Evolutionary conservation across 2,113 vertebrate genomes (phyloP).

Genomic region (Rafetus swinhoei): DNA sequence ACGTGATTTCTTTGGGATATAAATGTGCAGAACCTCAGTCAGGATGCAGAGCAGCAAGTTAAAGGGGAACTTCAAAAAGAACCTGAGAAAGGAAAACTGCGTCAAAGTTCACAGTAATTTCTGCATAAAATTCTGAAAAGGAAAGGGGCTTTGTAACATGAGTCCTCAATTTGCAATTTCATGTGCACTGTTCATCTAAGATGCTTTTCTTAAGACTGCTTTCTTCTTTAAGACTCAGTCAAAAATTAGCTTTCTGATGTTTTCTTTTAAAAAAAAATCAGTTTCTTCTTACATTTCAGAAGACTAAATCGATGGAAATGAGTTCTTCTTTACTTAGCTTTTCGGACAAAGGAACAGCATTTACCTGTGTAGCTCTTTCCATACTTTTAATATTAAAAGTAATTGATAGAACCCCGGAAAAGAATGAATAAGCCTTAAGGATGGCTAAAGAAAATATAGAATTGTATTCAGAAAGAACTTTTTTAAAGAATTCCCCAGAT

Average conservation of each 20-base stretch:
- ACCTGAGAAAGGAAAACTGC: constrained; percentile 53
- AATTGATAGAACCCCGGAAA: constrained; percentile 7
- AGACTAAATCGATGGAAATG: constrained; percentile 39
- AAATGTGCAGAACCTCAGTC: constrained; percentile 73
- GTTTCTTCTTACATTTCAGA: constrained; percentile 63
- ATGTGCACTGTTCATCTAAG: constrained; percentile 62
- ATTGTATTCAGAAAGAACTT: background rate
- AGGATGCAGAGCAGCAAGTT: constrained; percentile 68
- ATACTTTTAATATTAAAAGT: constrained; percentile 19
- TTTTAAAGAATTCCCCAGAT: background rate
- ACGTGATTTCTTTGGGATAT: constrained; percentile 59
- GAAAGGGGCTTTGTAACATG: constrained; percentile 58
- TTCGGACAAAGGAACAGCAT: constrained; percentile 49
- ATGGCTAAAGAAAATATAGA: constrained; percentile 32
- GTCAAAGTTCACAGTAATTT: constrained; percentile 70
- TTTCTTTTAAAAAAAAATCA: constrained; percentile 43
- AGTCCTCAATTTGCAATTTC: constrained; percentile 70
- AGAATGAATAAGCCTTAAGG: constrained; percentile 39
- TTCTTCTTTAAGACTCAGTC: constrained; percentile 61
- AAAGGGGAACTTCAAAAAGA: constrained; percentile 72
- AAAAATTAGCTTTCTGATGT: constrained; percentile 70
- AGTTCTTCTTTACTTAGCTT: constrained; percentile 3
- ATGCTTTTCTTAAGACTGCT: constrained; percentile 61
- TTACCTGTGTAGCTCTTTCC: constrained; percentile 11
- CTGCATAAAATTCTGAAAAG: constrained; percentile 37